Evolutionary conservation across 2,888 invertebrate species (phyloP), one percentile per base, ranked within the genome.

Genomic region (Acrocera orbiculus): DNA sequence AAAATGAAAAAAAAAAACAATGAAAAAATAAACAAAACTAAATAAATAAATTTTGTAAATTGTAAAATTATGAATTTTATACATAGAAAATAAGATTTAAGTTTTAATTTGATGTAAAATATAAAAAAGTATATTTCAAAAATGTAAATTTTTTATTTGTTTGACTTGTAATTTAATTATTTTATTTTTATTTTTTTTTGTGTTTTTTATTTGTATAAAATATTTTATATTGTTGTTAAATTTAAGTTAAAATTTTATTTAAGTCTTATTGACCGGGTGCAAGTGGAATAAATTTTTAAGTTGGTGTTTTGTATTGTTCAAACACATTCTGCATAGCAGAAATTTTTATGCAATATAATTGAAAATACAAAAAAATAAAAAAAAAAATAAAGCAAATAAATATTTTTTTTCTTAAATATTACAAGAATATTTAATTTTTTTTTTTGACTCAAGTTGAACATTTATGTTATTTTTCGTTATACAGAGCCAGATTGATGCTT

Each of bases 251-350:
- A 14, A 15, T 23, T 32, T 32, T 32, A 25, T 33, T 34, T 32
- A n/a, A 23, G 31, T 31, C 31, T 34, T 36, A 27, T 30, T 36
- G 40, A 33, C 38, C 40, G 40, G 40, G 40, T 40, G 40, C 40
- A 40, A 40, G 40, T 40, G 40, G 40, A 40, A 40, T 40, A 40
- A 30, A 9, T 25, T 32, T 32, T n/a, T n/a, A n/a, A 27, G 26
- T 20, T 26, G 19, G 32, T 32, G 27, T 20, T 13, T 32, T 32
- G n/a, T n/a, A 27, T 32, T 32, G 27, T 32, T 27, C 32, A 32
- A 32, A 16, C 27, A 32, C 14, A 32, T 32, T 24, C 24, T 32
- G 26, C 32, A 27, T 27, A 32, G 27, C 6, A 8, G 10, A 17
- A 20, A 27, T 16, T 19, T 32, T 22, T 20, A 15, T 19, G 13